Percentiles rank a stretch among this genome's conserved stretches.
These are phyloP conservation scores for Sylvilagus bachmani DNA, from an alignment of 2,113 vertebrate species.

Conservation along the genomic window DNA sequence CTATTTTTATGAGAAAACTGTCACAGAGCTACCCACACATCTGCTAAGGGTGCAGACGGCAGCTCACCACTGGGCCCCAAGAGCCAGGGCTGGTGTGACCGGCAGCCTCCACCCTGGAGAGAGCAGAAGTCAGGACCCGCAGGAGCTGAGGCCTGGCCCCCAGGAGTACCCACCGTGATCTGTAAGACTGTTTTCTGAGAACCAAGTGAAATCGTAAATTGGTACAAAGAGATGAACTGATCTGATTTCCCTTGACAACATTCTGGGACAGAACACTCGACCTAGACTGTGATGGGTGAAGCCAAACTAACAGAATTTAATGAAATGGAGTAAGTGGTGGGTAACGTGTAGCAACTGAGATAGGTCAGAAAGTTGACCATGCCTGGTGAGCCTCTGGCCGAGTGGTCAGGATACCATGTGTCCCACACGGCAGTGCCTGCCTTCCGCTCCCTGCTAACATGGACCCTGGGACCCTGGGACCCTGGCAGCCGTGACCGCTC, in stretches of 20 bases:
- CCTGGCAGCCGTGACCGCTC: too few relatives aligned
- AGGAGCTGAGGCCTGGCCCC: not conserved
- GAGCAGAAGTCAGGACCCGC: not conserved
- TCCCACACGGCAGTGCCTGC: too few relatives aligned
- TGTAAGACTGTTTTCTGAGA: not conserved
- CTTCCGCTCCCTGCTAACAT: too few relatives aligned
- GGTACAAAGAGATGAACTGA: not conserved
- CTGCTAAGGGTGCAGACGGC: too few relatives aligned
- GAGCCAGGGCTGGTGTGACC: not conserved
- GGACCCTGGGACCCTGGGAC: too few relatives aligned
- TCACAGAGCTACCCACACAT: not conserved
- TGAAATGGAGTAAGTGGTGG: not conserved
- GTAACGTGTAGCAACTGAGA: accelerated
- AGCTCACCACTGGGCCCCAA: accelerated
- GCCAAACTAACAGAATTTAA: not conserved
- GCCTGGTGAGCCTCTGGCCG: too few relatives aligned
- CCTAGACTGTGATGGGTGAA: not conserved
- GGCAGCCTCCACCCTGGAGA: not conserved
- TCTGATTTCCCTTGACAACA: not conserved
- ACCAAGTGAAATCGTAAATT: not conserved
- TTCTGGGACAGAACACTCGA: not conserved
- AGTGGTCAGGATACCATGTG: too few relatives aligned
- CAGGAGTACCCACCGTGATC: too few relatives aligned
- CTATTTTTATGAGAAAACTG: not conserved
- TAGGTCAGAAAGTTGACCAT: not conserved